Evolutionary conservation across 2,113 vertebrate genomes (phyloP).

Genomic region (Tyto alba): DNA sequence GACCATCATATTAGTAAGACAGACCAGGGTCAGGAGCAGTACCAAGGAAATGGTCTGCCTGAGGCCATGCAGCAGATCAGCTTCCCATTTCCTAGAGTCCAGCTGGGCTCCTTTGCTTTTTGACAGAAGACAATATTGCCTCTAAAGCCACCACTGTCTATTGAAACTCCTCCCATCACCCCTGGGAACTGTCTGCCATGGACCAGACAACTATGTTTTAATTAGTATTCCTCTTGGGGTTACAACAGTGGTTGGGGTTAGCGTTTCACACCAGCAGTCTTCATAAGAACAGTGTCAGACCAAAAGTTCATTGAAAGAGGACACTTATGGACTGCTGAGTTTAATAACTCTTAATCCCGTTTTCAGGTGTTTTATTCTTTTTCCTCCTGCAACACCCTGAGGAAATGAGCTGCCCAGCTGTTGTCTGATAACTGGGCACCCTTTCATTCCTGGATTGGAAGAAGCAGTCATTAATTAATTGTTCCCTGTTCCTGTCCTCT

Average conservation of each 20-base stretch:
- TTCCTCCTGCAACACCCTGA: neutral
- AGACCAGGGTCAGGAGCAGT: neutral
- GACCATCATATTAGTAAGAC: neutral
- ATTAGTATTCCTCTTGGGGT: neutral
- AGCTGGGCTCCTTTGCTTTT: neutral
- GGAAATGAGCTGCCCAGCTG: neutral
- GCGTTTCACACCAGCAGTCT: neutral
- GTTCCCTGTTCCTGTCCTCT: neutral
- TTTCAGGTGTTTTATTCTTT: neutral
- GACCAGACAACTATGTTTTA: neutral
- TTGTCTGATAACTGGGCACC: neutral
- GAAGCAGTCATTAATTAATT: neutral
- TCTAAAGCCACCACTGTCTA: neutral
- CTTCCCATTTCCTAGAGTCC: neutral
- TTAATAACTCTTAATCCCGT: neutral
- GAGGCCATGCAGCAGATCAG: neutral
- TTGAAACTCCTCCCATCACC: neutral
- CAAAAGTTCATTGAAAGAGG: neutral
- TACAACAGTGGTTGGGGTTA: neutral
- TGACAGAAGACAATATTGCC: neutral
- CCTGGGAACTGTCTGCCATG: neutral
- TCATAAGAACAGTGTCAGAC: neutral
- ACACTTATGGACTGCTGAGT: neutral
- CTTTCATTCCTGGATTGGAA: neutral
- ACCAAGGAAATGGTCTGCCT: neutral